phyloP scores from a whole-genome alignment of 2,888 invertebrate genomes.

The Himalopsyche kuldschensis region DNA sequence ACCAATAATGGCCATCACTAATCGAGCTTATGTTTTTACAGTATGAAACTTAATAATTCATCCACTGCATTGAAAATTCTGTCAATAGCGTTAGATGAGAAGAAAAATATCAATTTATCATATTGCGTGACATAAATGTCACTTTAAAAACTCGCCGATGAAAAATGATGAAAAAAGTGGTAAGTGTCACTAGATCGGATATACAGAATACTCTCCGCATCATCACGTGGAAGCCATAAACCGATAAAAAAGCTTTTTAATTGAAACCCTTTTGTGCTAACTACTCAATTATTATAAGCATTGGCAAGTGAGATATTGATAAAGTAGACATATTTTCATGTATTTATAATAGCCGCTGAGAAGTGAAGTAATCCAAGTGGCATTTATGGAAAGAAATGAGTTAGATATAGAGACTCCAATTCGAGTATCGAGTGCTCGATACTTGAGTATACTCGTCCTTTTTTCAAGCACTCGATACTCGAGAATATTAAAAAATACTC shows the following conservation, averaged over 20 bases:
- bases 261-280: neutral
- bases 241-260: neutral
- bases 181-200: neutral
- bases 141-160: neutral
- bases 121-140: neutral
- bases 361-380: no score
- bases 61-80: neutral
- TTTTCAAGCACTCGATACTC: no score
- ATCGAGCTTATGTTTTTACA: neutral
- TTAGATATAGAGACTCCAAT: no score
- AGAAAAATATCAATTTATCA: neutral
- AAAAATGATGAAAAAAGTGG: neutral
- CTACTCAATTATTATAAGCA: neutral
- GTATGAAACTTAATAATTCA: neutral
- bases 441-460: no score
- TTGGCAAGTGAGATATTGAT: no score
- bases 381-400: no score
- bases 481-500: no score
- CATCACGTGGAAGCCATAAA: neutral
- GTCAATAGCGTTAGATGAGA: neutral
- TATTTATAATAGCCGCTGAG: no score
- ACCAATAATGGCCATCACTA: neutral
- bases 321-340: no score
- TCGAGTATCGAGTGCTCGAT: no score
- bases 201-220: neutral